These are phyloP conservation scores for Drosophila pandora DNA, from an alignment of 1,140 invertebrate species.

Conservation along the genomic window DNA sequence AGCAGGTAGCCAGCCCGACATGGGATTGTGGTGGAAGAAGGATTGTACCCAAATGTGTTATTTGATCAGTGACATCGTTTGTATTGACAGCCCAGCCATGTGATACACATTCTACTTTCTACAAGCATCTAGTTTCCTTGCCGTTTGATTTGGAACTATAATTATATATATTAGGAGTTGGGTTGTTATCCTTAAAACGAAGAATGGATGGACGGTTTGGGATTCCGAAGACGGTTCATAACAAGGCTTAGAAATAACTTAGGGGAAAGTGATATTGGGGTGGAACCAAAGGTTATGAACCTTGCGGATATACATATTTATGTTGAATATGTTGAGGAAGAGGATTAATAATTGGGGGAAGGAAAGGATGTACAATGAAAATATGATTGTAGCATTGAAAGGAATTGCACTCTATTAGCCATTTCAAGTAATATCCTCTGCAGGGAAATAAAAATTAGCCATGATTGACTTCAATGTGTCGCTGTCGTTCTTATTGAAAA, in stretches of 20 bases:
- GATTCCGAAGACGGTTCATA: not conserved
- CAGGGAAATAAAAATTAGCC: not conserved
- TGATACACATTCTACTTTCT: not conserved
- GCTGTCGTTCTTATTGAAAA: not conserved
- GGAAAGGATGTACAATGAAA: too few species aligned
- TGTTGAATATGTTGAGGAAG: too few species aligned
- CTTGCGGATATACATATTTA: not conserved
- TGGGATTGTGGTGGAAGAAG: not conserved
- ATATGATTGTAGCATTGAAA: too few species aligned
- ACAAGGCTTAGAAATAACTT: not conserved
- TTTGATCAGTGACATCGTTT: constrained; percentile 1
- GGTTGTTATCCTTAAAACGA: not conserved
- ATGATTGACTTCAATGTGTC: not conserved
- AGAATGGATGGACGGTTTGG: not conserved
- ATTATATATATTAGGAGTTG: not conserved
- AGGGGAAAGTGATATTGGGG: not conserved
- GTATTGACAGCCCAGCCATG: not conserved
- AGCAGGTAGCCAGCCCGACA: constrained; percentile 34
- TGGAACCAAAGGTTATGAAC: not conserved
- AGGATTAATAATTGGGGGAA: too few species aligned
- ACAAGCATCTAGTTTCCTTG: not conserved
- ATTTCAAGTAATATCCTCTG: too few species aligned
- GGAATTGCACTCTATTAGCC: too few species aligned
- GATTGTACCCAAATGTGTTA: not conserved
- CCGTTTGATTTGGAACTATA: not conserved